Percentiles rank a stretch among this genome's conserved stretches.
Evolutionary conservation across 2,888 invertebrate genomes (phyloP).

Genomic region (Gordius sp.): DNA sequence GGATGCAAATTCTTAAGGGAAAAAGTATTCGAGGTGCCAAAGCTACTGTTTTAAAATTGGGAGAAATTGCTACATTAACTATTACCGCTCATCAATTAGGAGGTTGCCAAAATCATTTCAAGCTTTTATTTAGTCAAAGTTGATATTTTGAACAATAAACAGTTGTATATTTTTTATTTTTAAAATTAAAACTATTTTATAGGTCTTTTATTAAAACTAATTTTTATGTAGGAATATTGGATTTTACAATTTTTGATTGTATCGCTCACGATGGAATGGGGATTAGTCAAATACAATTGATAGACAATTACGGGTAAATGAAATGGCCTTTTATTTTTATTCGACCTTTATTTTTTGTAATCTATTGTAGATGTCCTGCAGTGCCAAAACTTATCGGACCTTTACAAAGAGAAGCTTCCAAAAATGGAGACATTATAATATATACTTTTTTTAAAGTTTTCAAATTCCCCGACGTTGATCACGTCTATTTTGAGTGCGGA

Average conservation of each 20-base stretch:
- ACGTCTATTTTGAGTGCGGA: conserved; percentile 5
- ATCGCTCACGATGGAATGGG: conserved; percentile 8
- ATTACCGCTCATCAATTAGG: neutral
- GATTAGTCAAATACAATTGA: neutral
- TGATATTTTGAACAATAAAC: neutral
- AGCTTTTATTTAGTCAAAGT: neutral
- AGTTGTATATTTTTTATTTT: neutral
- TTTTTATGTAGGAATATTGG: conserved; percentile 7
- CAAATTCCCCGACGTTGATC: conserved; percentile 1
- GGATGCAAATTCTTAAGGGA: neutral
- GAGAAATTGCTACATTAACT: neutral
- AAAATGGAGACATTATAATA: neutral
- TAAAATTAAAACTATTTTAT: neutral
- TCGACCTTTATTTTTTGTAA: too few species aligned
- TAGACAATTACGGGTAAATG: neutral
- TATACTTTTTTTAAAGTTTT: neutral
- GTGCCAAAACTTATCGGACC: neutral
- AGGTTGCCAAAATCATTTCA: neutral
- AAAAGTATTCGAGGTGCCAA: neutral
- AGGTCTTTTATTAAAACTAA: neutral
- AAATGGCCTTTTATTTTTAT: too few species aligned
- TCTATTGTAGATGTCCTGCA: conserved; percentile 5
- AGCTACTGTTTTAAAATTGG: neutral
- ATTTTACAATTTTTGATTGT: neutral
- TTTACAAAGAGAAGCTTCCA: neutral